Base-by-base conservation (phyloP, 2,797 vertebrate genomes). In the Decapterus maruadsi region DNA sequence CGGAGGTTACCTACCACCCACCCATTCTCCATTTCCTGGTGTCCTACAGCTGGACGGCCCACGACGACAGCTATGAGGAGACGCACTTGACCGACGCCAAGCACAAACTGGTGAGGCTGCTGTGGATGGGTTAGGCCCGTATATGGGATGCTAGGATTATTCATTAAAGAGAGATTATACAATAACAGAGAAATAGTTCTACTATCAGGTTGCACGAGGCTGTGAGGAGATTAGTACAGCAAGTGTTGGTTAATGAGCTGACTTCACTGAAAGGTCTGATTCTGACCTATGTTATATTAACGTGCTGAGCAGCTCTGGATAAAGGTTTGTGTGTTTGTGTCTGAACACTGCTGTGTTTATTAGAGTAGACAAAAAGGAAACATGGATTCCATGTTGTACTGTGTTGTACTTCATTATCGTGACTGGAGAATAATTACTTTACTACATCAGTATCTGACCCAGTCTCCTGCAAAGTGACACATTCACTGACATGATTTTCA, bases 11-110 rank as follows among this genome's bases (percentile, higher is more conserved):
- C 92, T 99, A 98, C 90, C 97, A 98, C 77, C 97, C 97, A 0
- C 97, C 98, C 0, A 97, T 99, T 93, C 96, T 98, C 88, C 98
- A 96, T 93, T 99, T 97, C 93, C 95, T 97, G 94, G 96, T 99
- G 83, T 99, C 97, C 62, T 99, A 99, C 87, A 99, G 98, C 94
- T 99, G 98, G 98, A 97, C 97, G 56, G 96, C 96, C 92, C 97
- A 99, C 0, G 97, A 99, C 46, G 97, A 97, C 8, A 96, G 97
- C 85, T 98, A 97, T 46, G 98, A 99, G 88, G 97, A 98, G 91
- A 98, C 96, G 0, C 97, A 97, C 78, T 94, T 96, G 6, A 98
- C 97, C 68, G 96, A 97, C 69, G 97, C 96, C 64, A 96, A 96
- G 90, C 97, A 98, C 89, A 97, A 96, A 87, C 93, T 98, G 97